phyloP scores from a whole-genome alignment of 2,113 vertebrate species.

The Coturnix japonica region DNA sequence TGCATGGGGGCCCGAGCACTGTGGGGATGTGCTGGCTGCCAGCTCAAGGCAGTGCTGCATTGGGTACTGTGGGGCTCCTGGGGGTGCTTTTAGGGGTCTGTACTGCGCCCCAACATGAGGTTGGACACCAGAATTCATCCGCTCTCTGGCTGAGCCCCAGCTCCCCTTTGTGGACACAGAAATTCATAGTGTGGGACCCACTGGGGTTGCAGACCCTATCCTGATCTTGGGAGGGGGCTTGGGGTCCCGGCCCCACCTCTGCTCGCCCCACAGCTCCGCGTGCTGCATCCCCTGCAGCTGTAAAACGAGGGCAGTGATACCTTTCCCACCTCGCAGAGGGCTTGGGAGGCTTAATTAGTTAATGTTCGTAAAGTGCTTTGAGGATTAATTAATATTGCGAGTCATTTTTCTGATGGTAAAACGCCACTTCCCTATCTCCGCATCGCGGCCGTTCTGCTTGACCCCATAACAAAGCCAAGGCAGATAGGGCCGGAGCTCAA shows the following conservation, averaged over 20 bases:
- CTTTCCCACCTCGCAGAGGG: slow-evolving; percentile 43
- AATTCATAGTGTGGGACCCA: neutral
- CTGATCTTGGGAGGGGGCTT: neutral
- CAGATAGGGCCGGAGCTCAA: no score
- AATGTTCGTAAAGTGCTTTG: slow-evolving; percentile 68
- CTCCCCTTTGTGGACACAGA: neutral
- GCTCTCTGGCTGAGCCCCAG: neutral
- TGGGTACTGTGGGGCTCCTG: neutral
- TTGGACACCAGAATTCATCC: neutral
- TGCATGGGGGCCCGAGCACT: neutral
- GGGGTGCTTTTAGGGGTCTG: no score
- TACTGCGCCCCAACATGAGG: no score
- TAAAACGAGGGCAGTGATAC: slow-evolving; percentile 36
- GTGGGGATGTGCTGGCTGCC: neutral
- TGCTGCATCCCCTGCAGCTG: neutral
- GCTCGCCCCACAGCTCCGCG: fast-evolving
- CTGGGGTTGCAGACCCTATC: neutral
- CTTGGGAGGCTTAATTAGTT: slow-evolving; percentile 67
- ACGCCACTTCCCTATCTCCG: neutral
- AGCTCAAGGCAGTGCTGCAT: fast-evolving
- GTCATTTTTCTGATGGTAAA: slow-evolving; percentile 47
- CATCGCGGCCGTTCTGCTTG: neutral
- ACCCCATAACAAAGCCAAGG: neutral
- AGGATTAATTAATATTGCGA: slow-evolving; percentile 73
- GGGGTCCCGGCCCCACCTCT: neutral